Evolutionary conservation across 2,113 vertebrate species (phyloP).

Genomic region (Gymnobelideus leadbeateri): DNA sequence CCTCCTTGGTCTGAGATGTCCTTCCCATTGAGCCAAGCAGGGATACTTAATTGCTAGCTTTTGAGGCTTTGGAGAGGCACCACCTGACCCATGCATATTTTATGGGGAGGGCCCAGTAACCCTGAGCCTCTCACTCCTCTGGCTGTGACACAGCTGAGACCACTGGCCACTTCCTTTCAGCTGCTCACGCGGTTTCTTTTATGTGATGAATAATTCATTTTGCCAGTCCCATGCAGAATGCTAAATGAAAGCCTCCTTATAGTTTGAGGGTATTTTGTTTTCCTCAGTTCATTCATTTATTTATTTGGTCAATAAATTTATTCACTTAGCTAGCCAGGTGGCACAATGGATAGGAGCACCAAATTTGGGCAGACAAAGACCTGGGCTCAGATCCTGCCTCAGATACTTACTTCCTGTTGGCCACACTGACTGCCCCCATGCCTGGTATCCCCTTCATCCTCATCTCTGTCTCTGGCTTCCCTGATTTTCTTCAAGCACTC

Average conservation of each 20-base stretch:
- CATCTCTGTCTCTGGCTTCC: not conserved
- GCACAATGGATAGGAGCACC: not conserved
- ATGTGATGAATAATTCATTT: not conserved
- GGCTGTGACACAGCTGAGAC: not conserved
- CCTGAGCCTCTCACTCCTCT: not conserved
- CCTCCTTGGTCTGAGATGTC: not conserved
- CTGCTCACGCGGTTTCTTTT: not conserved
- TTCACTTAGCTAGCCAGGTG: not conserved
- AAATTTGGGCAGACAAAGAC: not conserved
- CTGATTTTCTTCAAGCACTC: not conserved
- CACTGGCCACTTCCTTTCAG: slow-evolving; percentile 4
- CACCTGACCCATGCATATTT: not conserved
- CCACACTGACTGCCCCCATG: not conserved
- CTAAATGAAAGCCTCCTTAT: not conserved
- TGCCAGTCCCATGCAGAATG: not conserved
- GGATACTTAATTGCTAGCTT: not conserved
- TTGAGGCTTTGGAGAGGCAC: not conserved
- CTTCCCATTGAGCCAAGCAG: not conserved
- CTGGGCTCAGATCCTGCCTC: not conserved
- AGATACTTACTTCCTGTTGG: not conserved
- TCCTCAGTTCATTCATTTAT: not conserved
- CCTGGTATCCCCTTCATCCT: not conserved
- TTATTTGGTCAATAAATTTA: not conserved
- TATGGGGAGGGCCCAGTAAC: not conserved
- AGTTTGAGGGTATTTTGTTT: not conserved